Evolutionary conservation across 92 coral and sea anemone species (phyloP).

Genomic region (Palythoa grandis): DNA sequence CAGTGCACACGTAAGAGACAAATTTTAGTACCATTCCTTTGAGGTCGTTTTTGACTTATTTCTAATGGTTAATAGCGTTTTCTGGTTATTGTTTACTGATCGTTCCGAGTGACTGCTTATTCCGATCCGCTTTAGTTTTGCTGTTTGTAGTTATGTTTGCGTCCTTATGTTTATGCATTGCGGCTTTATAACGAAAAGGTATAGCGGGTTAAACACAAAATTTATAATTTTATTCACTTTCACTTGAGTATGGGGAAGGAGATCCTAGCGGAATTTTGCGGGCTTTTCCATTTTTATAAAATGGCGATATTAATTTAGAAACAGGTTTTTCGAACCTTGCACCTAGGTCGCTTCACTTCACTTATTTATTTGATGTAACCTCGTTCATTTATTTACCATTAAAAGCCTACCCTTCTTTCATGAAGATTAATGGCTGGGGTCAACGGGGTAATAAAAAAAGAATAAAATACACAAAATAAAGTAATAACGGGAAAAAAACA

Average conservation of each 20-base stretch:
- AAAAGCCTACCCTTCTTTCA: too few relatives aligned
- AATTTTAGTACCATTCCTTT: not conserved
- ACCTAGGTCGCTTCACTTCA: not conserved
- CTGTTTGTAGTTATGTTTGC: not conserved
- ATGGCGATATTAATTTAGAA: not conserved
- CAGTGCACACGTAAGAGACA: not conserved
- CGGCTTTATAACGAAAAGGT: not conserved
- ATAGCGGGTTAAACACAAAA: too few relatives aligned
- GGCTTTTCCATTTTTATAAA: not conserved
- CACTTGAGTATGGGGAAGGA: not conserved
- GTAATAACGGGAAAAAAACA: too few relatives aligned
- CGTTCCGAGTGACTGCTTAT: not conserved
- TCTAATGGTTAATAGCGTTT: not conserved
- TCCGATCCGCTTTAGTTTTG: not conserved
- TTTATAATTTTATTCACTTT: not conserved
- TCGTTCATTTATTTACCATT: too few relatives aligned
- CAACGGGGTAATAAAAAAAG: too few relatives aligned
- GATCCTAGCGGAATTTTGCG: not conserved
- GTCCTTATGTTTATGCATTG: not conserved
- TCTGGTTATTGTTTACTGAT: not conserved
- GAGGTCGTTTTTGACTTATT: not conserved
- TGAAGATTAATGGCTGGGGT: too few relatives aligned
- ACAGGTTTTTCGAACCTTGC: constrained; percentile 7
- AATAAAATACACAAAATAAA: too few relatives aligned
- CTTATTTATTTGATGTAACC: too few relatives aligned